Percentiles rank a stretch among this genome's conserved stretches.
These are phyloP conservation scores for Semnornis frantzii DNA, from an alignment of 2,113 vertebrate species.

Conservation along the genomic window DNA sequence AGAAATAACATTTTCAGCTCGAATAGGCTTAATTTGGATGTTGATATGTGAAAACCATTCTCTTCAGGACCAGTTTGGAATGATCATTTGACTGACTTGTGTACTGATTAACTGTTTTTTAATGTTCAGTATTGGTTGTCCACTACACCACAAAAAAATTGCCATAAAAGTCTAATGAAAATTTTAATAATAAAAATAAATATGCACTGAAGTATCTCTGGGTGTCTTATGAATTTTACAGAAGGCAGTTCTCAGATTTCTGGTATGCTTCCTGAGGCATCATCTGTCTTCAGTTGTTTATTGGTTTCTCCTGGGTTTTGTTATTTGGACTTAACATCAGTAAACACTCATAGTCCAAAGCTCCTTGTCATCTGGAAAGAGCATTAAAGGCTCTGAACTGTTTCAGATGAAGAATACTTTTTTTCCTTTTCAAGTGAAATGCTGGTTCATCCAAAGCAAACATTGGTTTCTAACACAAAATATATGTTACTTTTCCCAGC, in stretches of 20 bases:
- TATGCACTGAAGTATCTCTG: no score
- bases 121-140: neutral
- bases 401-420: neutral
- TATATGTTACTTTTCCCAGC: neutral
- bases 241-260: neutral
- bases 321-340: neutral
- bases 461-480: neutral
- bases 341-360: neutral
- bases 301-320: neutral
- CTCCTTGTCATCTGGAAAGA: neutral
- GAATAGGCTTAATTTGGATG: neutral
- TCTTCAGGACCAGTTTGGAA: neutral
- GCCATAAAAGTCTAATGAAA: neutral
- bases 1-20: neutral
- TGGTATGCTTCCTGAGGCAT: neutral
- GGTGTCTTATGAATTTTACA: neutral
- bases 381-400: neutral
- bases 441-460: neutral
- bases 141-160: neutral
- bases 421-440: neutral
- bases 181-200: neutral
- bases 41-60: neutral
- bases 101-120: neutral
- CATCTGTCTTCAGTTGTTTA: neutral
- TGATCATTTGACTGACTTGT: neutral